A percentile compares a stretch with the other conserved stretches of the same genome.
These are phyloP conservation scores for Periparus ater DNA, from an alignment of 2,797 vertebrate species.

Conservation along the genomic window DNA sequence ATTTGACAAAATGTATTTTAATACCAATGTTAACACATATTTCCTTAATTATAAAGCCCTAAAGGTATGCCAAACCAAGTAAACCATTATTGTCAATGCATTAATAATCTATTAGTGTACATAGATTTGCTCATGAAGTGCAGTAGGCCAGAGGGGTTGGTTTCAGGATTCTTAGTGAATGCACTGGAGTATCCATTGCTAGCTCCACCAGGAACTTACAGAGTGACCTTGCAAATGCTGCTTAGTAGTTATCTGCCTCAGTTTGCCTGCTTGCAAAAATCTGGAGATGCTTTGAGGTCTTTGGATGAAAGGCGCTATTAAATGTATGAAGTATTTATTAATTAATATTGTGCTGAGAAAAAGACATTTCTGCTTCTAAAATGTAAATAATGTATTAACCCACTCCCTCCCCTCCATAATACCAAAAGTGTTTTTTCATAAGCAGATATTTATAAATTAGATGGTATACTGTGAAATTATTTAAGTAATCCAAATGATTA, in stretches of 20 bases:
- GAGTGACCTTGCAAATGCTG: neutral
- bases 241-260: neutral
- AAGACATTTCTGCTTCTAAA: neutral
- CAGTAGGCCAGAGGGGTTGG: neutral
- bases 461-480: neutral
- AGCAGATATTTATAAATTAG: constrained; percentile 4
- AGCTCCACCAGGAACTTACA: neutral
- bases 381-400: constrained; percentile 32
- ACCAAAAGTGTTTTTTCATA: neutral
- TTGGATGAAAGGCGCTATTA: neutral
- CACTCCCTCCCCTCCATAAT: neutral
- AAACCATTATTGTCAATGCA: neutral
- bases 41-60: neutral
- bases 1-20: neutral
- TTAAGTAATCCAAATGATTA: neutral
- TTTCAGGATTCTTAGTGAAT: neutral
- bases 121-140: neutral
- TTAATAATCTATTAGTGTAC: neutral
- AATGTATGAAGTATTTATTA: neutral
- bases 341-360: neutral
- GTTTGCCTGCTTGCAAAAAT: neutral
- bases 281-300: constrained; percentile 4
- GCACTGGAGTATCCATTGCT: neutral
- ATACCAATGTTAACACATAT: neutral
- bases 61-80: neutral